Conservation (phyloP, 2,888 invertebrate species). For the Magallana nippona region DNA sequence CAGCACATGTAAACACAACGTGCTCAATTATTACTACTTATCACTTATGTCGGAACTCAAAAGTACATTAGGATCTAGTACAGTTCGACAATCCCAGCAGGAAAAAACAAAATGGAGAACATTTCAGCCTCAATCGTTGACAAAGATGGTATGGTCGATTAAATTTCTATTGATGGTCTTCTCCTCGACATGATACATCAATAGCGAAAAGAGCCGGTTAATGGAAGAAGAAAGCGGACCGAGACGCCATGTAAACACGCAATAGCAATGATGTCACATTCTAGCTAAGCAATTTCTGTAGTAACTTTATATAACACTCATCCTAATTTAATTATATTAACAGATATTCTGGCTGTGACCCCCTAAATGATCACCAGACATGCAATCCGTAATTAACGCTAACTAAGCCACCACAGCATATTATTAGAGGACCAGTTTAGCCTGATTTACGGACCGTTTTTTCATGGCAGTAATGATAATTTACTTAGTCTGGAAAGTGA, state of each 20-base stretch:
- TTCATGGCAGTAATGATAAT: neutral
- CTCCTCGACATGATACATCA: conserved; percentile 1
- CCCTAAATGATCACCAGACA: conserved; percentile 17
- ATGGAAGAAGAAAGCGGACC: neutral
- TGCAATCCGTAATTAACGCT: conserved; percentile 18
- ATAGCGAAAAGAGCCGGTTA: neutral
- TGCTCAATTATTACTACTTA: neutral
- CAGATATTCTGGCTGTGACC: conserved; percentile 13
- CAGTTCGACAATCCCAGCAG: too few species aligned
- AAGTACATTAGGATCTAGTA: too few species aligned
- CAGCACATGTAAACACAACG: neutral
- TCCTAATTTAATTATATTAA: conserved; percentile 28
- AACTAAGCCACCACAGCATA: conserved; percentile 2
- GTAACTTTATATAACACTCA: conserved; percentile 9
- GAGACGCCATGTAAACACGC: conserved; percentile 2
- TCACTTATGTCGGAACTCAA: neutral
- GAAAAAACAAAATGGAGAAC: neutral
- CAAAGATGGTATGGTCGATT: conserved; percentile 1
- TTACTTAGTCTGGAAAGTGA: neutral
- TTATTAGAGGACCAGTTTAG: conserved; percentile 15
- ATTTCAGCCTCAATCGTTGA: neutral
- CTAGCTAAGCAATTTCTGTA: neutral
- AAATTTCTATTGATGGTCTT: conserved; percentile 14
- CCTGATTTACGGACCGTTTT: neutral
- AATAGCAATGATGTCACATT: conserved; percentile 18